Evolutionary conservation across 1,140 invertebrate species (phyloP).

Genomic region (Drosophila sulfurigaster): DNA sequence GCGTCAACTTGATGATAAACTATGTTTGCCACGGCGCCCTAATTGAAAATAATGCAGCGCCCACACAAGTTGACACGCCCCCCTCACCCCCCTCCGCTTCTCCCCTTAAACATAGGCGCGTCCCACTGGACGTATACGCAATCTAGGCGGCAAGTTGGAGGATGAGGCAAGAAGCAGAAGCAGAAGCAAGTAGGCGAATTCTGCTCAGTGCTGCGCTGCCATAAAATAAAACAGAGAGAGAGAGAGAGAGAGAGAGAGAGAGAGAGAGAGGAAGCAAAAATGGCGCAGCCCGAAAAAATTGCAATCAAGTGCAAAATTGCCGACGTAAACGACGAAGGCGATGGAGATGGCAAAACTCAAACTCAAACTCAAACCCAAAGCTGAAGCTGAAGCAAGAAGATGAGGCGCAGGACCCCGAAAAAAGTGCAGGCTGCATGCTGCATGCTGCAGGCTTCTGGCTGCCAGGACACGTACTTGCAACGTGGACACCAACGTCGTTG

Average conservation of each 20-base stretch:
- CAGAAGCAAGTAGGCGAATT: too few species aligned
- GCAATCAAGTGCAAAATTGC: constrained; percentile 84
- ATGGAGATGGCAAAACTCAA: constrained; percentile 46
- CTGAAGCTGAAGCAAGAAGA: background rate
- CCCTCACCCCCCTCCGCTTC: background rate
- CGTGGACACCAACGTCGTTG: constrained; percentile 42
- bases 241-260: background rate
- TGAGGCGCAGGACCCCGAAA: constrained; percentile 17
- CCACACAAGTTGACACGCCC: background rate
- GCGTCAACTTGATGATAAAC: constrained; percentile 83
- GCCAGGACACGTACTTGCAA: constrained; percentile 77
- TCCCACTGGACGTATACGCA: constrained; percentile 79
- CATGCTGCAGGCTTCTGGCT: constrained; percentile 31
- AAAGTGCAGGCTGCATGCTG: constrained; percentile 57
- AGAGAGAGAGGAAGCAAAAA: constrained; percentile 40
- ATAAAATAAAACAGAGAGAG: constrained; percentile 8
- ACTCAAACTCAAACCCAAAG: constrained; percentile 16
- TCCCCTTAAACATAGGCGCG: constrained; percentile 30
- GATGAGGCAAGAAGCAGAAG: too few species aligned
- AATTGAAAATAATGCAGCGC: constrained; percentile 78
- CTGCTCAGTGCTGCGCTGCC: background rate
- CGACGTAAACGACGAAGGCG: constrained; percentile 83
- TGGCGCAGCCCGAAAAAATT: constrained; percentile 82
- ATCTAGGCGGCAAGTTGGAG: constrained; percentile 32
- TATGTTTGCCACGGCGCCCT: constrained; percentile 80